Conservation (phyloP, 2,888 invertebrate genomes). For the Drosophila yooni region DNA sequence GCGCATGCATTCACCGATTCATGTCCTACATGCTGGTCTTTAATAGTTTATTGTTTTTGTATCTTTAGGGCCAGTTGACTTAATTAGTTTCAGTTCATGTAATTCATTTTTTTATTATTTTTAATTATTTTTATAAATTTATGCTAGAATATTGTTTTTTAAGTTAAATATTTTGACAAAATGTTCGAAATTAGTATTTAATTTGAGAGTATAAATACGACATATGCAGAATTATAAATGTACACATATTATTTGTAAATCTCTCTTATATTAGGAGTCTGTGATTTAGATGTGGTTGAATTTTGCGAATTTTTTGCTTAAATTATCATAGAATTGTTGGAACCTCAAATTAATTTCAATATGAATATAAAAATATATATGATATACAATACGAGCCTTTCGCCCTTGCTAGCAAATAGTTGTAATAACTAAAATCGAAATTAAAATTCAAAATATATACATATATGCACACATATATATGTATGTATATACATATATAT, state of each 20-base stretch:
- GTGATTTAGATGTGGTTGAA: slow-evolving; percentile 84
- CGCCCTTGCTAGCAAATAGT: slow-evolving; percentile 21
- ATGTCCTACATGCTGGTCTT: slow-evolving; percentile 53
- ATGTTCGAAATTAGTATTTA: slow-evolving; percentile 68
- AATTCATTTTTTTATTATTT: slow-evolving; percentile 40
- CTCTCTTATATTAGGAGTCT: slow-evolving; percentile 82
- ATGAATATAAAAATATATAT: slow-evolving; percentile 43
- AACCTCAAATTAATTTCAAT: slow-evolving; percentile 67
- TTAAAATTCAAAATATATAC: slow-evolving; percentile 2
- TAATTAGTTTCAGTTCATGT: slow-evolving; percentile 67
- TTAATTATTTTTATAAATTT: slow-evolving; percentile 41
- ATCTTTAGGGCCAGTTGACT: slow-evolving; percentile 67
- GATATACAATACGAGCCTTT: slow-evolving; percentile 29
- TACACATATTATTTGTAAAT: slow-evolving; percentile 53
- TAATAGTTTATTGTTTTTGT: slow-evolving; percentile 56
- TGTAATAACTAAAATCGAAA: slow-evolving; percentile 1
- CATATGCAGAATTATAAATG: slow-evolving; percentile 33
- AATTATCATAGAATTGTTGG: slow-evolving; percentile 64
- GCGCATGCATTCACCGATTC: slow-evolving; percentile 35
- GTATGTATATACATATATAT: background rate
- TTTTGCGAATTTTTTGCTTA: slow-evolving; percentile 65
- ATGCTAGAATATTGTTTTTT: slow-evolving; percentile 47
- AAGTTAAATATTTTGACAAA: slow-evolving; percentile 56
- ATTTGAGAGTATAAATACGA: slow-evolving; percentile 44
- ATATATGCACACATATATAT: background rate